Conservation (phyloP, 1,140 invertebrate genomes). For the Akabosia matsudoensis region DNA sequence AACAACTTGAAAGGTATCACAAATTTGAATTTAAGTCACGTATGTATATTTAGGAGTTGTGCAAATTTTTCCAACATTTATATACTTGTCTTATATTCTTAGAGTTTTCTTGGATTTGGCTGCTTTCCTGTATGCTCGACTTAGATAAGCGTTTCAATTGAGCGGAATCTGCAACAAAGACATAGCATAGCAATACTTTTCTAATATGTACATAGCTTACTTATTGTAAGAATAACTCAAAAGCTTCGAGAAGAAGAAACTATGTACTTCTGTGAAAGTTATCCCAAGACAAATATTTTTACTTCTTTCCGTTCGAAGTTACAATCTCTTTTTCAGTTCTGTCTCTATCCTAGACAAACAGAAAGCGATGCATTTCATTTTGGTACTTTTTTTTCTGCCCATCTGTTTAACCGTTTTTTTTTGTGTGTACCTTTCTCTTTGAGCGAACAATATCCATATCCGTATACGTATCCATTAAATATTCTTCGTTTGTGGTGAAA, state of each 20-base stretch:
- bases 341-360: not conserved
- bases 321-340: not conserved
- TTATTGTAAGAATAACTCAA: too few species aligned
- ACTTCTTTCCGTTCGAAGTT: constrained; percentile 8
- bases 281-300: constrained; percentile 18
- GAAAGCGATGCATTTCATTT: not conserved
- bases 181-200: too few species aligned
- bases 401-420: not conserved
- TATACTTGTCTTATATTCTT: too few species aligned
- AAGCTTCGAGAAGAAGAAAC: too few species aligned
- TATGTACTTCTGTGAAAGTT: constrained; percentile 17
- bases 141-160: not conserved
- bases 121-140: not conserved
- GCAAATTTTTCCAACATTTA: too few species aligned
- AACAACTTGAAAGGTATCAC: not conserved
- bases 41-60: not conserved
- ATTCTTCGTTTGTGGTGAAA: constrained; percentile 6
- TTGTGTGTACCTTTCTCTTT: too few species aligned
- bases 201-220: too few species aligned
- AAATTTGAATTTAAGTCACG: constrained; percentile 10
- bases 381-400: not conserved
- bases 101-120: too few species aligned
- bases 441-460: too few species aligned
- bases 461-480: too few species aligned
- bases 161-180: too few species aligned